These are phyloP conservation scores for Tragulus kanchil DNA, from an alignment of 2,113 vertebrate genomes.

Conservation along the genomic window DNA sequence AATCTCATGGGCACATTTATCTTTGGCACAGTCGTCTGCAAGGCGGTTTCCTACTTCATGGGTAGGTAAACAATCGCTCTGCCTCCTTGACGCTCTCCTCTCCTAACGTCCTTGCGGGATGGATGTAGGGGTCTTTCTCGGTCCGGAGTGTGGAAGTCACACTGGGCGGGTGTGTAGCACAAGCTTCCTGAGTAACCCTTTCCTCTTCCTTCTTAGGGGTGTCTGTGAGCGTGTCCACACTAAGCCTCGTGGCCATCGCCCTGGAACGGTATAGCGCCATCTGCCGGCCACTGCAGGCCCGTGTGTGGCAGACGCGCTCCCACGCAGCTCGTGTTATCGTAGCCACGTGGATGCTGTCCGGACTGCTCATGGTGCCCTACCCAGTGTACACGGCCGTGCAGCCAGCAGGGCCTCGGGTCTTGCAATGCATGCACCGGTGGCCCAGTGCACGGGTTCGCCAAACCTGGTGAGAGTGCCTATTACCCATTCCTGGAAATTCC, in stretches of 20 bases:
- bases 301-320: slow-evolving; percentile 97
- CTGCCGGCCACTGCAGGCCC: slow-evolving; percentile 96
- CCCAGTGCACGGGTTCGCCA: slow-evolving; percentile 89
- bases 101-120: neutral
- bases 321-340: slow-evolving; percentile 96
- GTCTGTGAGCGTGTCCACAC: slow-evolving; percentile 97
- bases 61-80: slow-evolving; percentile 87
- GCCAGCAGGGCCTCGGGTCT: slow-evolving; percentile 72
- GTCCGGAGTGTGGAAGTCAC: neutral
- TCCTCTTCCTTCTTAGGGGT: slow-evolving; percentile 88
- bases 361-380: slow-evolving; percentile 96
- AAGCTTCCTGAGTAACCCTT: accelerated
- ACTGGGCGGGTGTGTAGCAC: neutral
- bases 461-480: slow-evolving; percentile 91
- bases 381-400: slow-evolving; percentile 92
- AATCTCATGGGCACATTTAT: slow-evolving; percentile 96
- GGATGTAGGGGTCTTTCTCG: neutral
- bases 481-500: neutral
- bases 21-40: slow-evolving; percentile 96
- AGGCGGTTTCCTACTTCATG: slow-evolving; percentile 96
- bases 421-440: slow-evolving; percentile 92
- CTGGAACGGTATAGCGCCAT: slow-evolving; percentile 98
- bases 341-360: slow-evolving; percentile 93
- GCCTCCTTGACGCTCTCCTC: neutral
- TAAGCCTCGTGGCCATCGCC: slow-evolving; percentile 97